Base-by-base conservation (phyloP, 2,797 vertebrate species). In the Ctenosaura bakeri region DNA sequence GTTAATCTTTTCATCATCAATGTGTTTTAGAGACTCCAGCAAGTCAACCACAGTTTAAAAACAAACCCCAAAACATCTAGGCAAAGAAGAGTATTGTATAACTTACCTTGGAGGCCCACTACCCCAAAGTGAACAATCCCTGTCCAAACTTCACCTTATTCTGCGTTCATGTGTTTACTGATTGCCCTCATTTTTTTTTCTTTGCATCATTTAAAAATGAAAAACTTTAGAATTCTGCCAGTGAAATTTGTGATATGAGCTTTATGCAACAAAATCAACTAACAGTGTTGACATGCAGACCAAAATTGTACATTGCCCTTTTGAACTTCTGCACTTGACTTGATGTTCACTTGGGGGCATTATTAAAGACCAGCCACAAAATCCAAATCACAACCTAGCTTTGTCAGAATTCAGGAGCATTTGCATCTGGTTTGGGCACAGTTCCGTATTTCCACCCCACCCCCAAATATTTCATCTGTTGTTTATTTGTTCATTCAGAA, bases 401-500 rank as follows among this genome's bases (percentile, higher is more conserved):
- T 78, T 46, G 52, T 69, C 35, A 89, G 46, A 71, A 32, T 94
- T 93, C 73, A 0, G 0, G 80, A 83, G 14, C 0, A 0, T 78
- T 92, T 91, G 74, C 5, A 32, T 89, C 87, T 88, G 80, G 56
- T 73, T 32, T 54, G 24, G 74, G 64, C 46, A 50, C 22, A 54
- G 6, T 83, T 9, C 22, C 69, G 0, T 6, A 13, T 79, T 92
- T 24, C 38, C 83, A 85, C 91, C 0, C 0, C 69, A 90, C 83
- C 54, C 89, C 94, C 90, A 38, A 32, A 8, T 56, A n/a, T 56
- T 62, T 76, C 73, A 52, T 88, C 88, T 92, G 93, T 83, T 94
- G 86, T 93, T 95, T 96, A 92, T 94, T 94, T 78, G 90, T 93
- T 94, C 46, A 86, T 92, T 88, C 91, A 0, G 9, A 95, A 95